Conservation (phyloP, 2,113 vertebrate genomes). For the Gila orcuttii region DNA sequence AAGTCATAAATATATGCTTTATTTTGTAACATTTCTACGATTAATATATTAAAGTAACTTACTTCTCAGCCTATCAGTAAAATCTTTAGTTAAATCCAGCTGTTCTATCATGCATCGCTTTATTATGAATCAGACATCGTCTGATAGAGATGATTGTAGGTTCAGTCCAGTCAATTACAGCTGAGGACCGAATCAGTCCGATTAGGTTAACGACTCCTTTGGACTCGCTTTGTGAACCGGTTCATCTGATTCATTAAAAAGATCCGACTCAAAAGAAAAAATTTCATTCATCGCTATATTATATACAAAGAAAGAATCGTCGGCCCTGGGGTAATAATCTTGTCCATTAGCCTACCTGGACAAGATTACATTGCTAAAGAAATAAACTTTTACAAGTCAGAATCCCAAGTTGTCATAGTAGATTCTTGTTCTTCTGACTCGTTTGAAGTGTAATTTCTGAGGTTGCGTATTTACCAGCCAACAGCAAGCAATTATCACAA, state of each 20-base stretch:
- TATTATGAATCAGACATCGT: background rate
- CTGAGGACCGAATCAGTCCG: background rate
- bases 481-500: background rate
- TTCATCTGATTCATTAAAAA: background rate
- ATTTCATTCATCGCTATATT: background rate
- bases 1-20: background rate
- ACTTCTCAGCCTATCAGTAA: background rate
- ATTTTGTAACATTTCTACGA: background rate
- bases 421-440: background rate
- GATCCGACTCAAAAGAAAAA: background rate
- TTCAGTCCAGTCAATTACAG: no score
- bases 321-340: background rate
- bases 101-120: background rate
- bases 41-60: background rate
- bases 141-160: background rate
- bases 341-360: background rate
- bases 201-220: background rate
- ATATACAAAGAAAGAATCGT: background rate
- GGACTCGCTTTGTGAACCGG: background rate
- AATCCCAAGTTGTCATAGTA: background rate
- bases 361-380: background rate
- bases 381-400: background rate
- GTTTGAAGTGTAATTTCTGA: background rate
- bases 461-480: background rate
- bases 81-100: background rate